Evolutionary conservation across 1,140 invertebrate species (phyloP).

Genomic region (Microplitis demolitor): DNA sequence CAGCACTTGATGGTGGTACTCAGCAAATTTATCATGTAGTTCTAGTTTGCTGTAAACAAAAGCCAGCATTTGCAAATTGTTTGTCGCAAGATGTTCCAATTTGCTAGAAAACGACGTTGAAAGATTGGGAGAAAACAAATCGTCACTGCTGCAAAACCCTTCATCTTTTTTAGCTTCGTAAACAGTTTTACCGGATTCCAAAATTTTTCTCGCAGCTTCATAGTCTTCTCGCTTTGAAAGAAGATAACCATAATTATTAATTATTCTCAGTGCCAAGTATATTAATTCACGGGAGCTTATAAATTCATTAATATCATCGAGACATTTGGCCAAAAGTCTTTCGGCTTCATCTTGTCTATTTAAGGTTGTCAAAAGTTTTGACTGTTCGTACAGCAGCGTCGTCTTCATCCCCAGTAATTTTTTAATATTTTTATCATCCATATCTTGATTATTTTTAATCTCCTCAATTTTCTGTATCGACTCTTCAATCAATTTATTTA

Average conservation of each 20-base stretch:
- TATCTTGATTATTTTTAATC: neutral
- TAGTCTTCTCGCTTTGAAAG: conserved; percentile 28
- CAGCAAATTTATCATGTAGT: conserved; percentile 59
- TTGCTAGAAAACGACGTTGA: conserved; percentile 38
- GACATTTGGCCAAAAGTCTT: neutral
- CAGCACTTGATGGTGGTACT: conserved; percentile 68
- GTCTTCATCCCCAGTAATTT: conserved; percentile 6
- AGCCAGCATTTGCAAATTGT: conserved; percentile 61
- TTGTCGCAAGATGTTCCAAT: conserved; percentile 59
- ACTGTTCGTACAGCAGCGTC: conserved; percentile 11
- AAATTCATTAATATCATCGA: conserved; percentile 17
- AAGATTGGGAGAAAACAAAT: conserved; percentile 28
- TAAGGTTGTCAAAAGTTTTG: neutral
- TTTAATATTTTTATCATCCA: neutral
- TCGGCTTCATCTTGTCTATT: neutral
- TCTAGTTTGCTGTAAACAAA: conserved; percentile 60
- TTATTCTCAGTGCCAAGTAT: conserved; percentile 33
- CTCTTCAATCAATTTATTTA: neutral
- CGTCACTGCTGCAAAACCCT: conserved; percentile 32
- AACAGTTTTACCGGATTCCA: conserved; percentile 30
- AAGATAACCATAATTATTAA: conserved; percentile 38
- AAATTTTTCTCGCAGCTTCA: conserved; percentile 17
- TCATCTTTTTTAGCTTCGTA: conserved; percentile 28
- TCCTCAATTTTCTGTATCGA: neutral
- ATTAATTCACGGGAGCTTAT: conserved; percentile 30